phyloP scores from a whole-genome alignment of 2,888 invertebrate species.

The Deroplatys truncata region DNA sequence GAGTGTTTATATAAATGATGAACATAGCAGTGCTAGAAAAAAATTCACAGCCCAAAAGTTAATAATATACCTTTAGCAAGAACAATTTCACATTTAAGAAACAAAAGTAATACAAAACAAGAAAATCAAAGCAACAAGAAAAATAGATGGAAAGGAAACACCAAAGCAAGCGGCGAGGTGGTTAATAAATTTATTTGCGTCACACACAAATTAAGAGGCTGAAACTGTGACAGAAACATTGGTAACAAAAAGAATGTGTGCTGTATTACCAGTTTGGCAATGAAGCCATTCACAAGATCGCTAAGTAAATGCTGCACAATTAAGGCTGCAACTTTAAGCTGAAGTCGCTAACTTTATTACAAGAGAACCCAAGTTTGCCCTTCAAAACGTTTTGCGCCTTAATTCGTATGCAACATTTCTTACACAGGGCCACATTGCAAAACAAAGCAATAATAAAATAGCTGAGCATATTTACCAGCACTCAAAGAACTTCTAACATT shows the following conservation, averaged over 20 bases:
- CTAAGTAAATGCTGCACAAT: neutral
- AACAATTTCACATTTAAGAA: constrained; percentile 18
- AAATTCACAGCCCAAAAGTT: constrained; percentile 27
- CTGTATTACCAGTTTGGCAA: neutral
- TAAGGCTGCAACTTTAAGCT: neutral
- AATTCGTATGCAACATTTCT: neutral
- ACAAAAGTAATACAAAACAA: constrained; percentile 7
- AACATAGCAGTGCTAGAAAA: constrained; percentile 29
- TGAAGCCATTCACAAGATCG: neutral
- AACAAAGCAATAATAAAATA: constrained; percentile 11
- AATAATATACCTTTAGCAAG: constrained; percentile 16
- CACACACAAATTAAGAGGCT: neutral
- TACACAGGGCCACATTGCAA: neutral
- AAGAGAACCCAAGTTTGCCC: neutral
- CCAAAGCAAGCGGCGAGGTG: constrained; percentile 33
- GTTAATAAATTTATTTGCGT: neutral
- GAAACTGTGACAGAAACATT: neutral
- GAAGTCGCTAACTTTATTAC: neutral
- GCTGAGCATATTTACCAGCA: constrained; percentile 9
- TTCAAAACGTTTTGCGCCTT: neutral
- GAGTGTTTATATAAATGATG: constrained; percentile 14
- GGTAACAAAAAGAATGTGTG: neutral
- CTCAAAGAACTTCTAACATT: neutral
- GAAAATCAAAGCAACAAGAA: constrained; percentile 28
- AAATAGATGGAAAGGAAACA: constrained; percentile 31